Evolutionary conservation across 2,113 vertebrate species (phyloP).

Genomic region (Chitala chitala): DNA sequence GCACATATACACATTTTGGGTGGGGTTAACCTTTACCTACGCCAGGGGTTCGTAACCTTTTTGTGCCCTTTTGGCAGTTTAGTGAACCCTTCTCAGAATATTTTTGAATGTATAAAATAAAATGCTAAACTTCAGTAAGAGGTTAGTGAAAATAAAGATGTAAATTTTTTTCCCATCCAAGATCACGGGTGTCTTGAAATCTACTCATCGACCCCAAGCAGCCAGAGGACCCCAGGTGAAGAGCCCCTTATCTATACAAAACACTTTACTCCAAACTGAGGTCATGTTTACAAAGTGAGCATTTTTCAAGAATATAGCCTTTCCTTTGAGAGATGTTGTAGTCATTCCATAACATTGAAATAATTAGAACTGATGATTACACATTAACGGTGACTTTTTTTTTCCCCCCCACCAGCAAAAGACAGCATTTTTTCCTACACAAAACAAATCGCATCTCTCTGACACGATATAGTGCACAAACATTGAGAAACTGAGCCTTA

Average conservation of each 20-base stretch:
- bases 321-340: neutral
- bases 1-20: too few species aligned
- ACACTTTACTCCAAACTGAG: neutral
- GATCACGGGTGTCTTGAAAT: neutral
- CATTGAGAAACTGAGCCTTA: neutral
- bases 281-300: neutral
- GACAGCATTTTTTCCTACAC: neutral
- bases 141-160: too few species aligned
- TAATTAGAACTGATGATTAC: slow-evolving; percentile 10
- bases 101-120: too few species aligned
- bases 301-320: neutral
- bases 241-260: neutral
- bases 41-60: too few species aligned
- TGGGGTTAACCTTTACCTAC: too few species aligned
- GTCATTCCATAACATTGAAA: neutral
- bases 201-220: neutral
- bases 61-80: too few species aligned
- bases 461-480: neutral
- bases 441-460: neutral
- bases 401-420: neutral
- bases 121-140: too few species aligned
- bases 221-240: neutral
- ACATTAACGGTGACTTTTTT: neutral
- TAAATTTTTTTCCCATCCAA: neutral
- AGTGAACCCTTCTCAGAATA: too few species aligned